Evolutionary conservation across 2,797 vertebrate genomes (phyloP), one percentile per base, ranked within the genome.

Genomic region (Chanos chanos): DNA sequence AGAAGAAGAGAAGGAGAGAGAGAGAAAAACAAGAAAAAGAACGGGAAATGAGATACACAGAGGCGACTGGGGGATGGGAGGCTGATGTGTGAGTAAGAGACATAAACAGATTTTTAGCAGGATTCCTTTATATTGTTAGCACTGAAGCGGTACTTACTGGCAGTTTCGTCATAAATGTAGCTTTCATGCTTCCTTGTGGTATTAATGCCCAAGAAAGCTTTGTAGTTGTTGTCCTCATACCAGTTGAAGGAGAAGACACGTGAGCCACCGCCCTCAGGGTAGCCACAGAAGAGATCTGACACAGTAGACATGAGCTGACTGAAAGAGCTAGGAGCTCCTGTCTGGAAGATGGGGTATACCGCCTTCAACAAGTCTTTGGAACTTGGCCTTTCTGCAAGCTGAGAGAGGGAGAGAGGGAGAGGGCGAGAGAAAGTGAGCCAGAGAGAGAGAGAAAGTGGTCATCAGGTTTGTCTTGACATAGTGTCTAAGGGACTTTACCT

Each of bases 211-310:
- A 99, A 88, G 81, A 99, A 99, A 76, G 90, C 91, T 75, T 96
- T 98, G 76, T 98, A 99, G 87, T 98, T 97, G 81, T 97, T 98
- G 85, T 99, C 95, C 83, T 98, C 96, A 10, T 98, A 99, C 96
- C 96, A 99, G 83, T 98, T 98, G 81, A 98, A 97, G 71, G 96
- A 99, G 70, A 96, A 83, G 9, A 98, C 93, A 47, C 88, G 88
- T 60, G 92, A 87, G 47, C 94, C 93, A 5, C 90, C 92, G 30
- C 91, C 92, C 72, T 95, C 95, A 2, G 93, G 92, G 74, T 97
- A 94, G 12, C 96, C 95, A 55, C 96, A 99, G 75, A 97, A 86
- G 63, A 99, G 89, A 37, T 83, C 81, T 0, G 94, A 96, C 48
- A 95, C 60, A 2, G 83, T 78, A 58, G 82, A 83, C 76, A 87